Base-by-base conservation (phyloP, 2,888 invertebrate genomes). In the Phaedon cochleariae region DNA sequence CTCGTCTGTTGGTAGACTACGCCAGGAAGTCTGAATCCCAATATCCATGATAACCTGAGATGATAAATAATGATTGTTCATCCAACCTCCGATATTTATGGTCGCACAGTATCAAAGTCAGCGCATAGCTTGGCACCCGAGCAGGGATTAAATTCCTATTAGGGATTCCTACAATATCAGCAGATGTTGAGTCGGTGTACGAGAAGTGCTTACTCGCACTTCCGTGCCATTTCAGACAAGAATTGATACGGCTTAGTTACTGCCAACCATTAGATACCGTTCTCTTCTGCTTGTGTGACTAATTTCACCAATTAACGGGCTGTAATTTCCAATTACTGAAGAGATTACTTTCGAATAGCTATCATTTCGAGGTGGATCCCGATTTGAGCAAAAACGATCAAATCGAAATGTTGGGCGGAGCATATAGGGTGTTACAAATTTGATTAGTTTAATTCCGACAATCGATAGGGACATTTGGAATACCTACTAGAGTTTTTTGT, bases 261-360 rank as follows among this genome's bases (percentile, higher is more conserved):
- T 26, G 52, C 51, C 51, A 62, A 48, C 60, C 60, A 68, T 68
- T 68, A 68, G 58, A 57, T 51, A 59, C 59, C 57, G 65, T 65
- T 65, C 65, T 52, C 62, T 59, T 45, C 62, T 68, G 58, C 64
- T 60, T 60, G 58, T 65, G 62, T 65, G 68, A 62, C 64, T 69
- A 64, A 69, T 68, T 66, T 64, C 59, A 54, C 64, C 69, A 69
- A 69, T 69, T 69, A 69, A 66, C 61, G 68, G 55, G 61, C 64
- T 60, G 64, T 63, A 64, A 66, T 62, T 66, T 64, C 64, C 66
- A 61, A 65, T 66, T 62, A 66, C 53, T 54, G 59, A 52, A 51
- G 64, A 60, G 66, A 69, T 69, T 66, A 66, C 64, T 66, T 61
- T 64, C 46, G 59, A 66, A 55, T 55, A 60, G 26, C 63, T 62